Evolutionary conservation across 2,888 invertebrate species (phyloP), one percentile per base, ranked within the genome.

Genomic region (Drosophila kuntzei): DNA sequence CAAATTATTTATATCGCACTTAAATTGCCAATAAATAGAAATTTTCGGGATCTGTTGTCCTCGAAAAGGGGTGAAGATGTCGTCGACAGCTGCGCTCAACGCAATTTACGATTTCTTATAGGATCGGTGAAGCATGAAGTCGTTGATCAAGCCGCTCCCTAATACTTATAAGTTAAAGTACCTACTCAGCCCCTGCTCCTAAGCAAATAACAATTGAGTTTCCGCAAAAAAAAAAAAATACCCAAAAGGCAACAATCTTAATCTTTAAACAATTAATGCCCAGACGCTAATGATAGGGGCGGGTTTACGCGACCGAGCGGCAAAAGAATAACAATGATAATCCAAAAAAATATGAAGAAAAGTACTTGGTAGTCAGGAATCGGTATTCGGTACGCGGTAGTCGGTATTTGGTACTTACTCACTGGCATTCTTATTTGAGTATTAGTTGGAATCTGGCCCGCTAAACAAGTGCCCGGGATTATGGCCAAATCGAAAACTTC

Each of bases 11-110:
- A 87, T 76, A 82, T 87, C 82, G 87, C 71, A 85, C 82, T 81
- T 85, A 85, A 87, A 83, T 87, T 83, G 82, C 79, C 82, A 87
- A 83, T 83, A 82, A 87, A 83, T 87, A 76, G 82, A 85, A 87
- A 64, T 73, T 81, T 60, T 18, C 22, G 41, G 69, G 67, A 41
- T 70, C 73, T 46, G 14, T 25, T 36, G 47, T 62, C 8, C 36
- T 11, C 9, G 25, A 7, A 44, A 82, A 79, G 85, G 85, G 87
- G 82, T 76, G 81, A 84, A 51, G 58, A 64, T 59, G 65, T 68
- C 84, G 81, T 51, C 78, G 84, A 85, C 82, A 87, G 87, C 87
- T 83, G 82, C 71, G 50, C 85, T 67, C 62, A 69, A 54, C 50
- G 62, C 58, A 72, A 72, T 64, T 66, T 66, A 82, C 43, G 71